Base-by-base conservation (phyloP, 2,888 invertebrate genomes). In the Metacarcinus magister region DNA sequence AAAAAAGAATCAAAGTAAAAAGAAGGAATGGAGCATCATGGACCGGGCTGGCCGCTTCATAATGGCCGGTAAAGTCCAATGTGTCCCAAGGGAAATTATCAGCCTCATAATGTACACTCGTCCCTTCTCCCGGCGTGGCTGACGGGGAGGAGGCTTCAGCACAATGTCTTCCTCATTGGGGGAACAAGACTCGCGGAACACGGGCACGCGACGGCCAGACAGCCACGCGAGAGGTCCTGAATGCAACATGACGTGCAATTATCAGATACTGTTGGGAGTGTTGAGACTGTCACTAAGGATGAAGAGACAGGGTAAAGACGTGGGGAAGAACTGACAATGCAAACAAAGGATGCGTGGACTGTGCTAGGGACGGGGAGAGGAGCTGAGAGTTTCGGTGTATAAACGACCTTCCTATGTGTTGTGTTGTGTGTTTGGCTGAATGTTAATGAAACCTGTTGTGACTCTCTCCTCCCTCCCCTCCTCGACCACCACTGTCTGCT, bases 21-120 rank as follows among this genome's bases (percentile, higher is more conserved):
- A 32, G 82, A 82, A 28, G 82, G 82, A 28, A 82, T 32, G 82
- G 82, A n/a, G 82, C 82, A 82, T 82, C 32, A 82, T 82, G 82
- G 82, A 82, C 28, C 32, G 32, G 28, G 32, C 28, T 82, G 82
- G 28, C 82, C 82, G 82, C 82, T 32, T 82, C 82, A 82, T 82
- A 82, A 82, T 82, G 82, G 82, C 82, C 82, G 82, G 28, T 82
- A 82, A 82, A 82, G 32, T 32, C 28, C 32, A 82, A 32, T 82
- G 82, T 82, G 19, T 32, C 82, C 82, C 82, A 32, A 4, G 82
- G 82, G 82, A 82, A 82, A 82, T 82, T 82, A 82, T 82, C 82
- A 5, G 82, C 19, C 28, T 82, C 32, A 82, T 82, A n/a, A 32
- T 82, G 32, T 32, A 82, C 82, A 82, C 32, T 32, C 82, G 82